Evolutionary conservation across 2,888 invertebrate genomes (phyloP).

Genomic region (Brenthis daphne): DNA sequence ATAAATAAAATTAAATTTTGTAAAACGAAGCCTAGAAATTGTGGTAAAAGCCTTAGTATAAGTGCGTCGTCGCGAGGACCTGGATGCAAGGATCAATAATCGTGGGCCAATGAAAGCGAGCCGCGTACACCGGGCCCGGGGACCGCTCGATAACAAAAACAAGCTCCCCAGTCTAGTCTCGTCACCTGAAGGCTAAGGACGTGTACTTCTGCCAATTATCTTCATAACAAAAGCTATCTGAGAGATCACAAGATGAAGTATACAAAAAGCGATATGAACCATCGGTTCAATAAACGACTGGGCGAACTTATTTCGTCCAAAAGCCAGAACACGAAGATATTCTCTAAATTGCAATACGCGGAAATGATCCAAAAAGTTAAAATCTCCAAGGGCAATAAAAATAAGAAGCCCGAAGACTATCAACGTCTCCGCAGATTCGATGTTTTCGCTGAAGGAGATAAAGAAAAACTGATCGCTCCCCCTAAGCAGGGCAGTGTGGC

Average conservation of each 20-base stretch:
- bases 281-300: slow-evolving; percentile 24
- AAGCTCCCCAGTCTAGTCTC: slow-evolving; percentile 2
- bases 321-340: slow-evolving; percentile 35
- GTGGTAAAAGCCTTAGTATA: background rate
- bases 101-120: background rate
- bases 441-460: slow-evolving; percentile 33
- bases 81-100: background rate
- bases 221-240: slow-evolving; percentile 7
- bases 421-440: slow-evolving; percentile 39
- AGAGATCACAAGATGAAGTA: slow-evolving; percentile 11
- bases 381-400: slow-evolving; percentile 23
- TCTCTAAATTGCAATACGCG: slow-evolving; percentile 27
- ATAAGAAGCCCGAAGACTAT: slow-evolving; percentile 39
- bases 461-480: slow-evolving; percentile 39
- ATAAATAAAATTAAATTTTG: too few relatives aligned
- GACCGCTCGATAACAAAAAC: slow-evolving; percentile 8
- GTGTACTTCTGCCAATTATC: background rate
- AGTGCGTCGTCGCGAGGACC: slow-evolving; percentile 16
- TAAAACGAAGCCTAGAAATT: background rate
- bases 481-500: slow-evolving; percentile 25
- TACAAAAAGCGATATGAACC: slow-evolving; percentile 27
- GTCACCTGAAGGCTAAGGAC: background rate
- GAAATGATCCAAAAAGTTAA: slow-evolving; percentile 37
- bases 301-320: slow-evolving; percentile 20
- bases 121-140: slow-evolving; percentile 10